Percentiles rank a stretch among this genome's conserved stretches.
Evolutionary conservation across 1,140 invertebrate genomes (phyloP).

Genomic region (Trinorchestia longiramus): DNA sequence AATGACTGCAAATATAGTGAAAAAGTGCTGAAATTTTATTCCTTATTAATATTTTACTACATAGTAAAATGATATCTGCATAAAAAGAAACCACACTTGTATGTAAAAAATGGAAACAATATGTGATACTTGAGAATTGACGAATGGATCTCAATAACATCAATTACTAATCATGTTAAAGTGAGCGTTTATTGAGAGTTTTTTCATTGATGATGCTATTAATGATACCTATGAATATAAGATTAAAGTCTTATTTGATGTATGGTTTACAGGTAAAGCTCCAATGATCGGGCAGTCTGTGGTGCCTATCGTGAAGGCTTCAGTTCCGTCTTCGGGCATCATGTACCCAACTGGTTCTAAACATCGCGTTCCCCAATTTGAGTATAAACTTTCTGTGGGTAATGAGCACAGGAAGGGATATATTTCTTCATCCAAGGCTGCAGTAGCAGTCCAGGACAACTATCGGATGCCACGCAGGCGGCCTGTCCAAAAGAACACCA

Average conservation of each 20-base stretch:
- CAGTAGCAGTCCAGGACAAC: neutral
- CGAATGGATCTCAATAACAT: neutral
- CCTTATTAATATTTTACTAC: too few species aligned
- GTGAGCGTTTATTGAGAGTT: neutral
- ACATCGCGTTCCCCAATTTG: neutral
- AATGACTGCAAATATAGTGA: too few species aligned
- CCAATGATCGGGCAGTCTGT: slow-evolving; percentile 22
- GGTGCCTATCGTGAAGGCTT: neutral
- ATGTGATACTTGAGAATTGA: too few species aligned
- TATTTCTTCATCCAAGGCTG: neutral
- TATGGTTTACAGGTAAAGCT: neutral
- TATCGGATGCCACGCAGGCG: neutral
- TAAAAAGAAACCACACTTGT: too few species aligned
- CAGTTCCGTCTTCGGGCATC: neutral
- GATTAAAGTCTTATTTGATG: neutral
- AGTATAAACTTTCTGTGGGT: neutral
- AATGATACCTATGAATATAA: too few species aligned
- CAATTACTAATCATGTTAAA: neutral
- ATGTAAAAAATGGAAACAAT: too few species aligned
- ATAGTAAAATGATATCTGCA: too few species aligned
- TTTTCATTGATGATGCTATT: too few species aligned
- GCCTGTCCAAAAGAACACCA: neutral
- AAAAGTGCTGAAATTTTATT: too few species aligned
- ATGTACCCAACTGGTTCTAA: neutral
- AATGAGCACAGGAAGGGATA: neutral